Conservation (phyloP, 2,797 vertebrate genomes). For the Pogoniulus pusillus region DNA sequence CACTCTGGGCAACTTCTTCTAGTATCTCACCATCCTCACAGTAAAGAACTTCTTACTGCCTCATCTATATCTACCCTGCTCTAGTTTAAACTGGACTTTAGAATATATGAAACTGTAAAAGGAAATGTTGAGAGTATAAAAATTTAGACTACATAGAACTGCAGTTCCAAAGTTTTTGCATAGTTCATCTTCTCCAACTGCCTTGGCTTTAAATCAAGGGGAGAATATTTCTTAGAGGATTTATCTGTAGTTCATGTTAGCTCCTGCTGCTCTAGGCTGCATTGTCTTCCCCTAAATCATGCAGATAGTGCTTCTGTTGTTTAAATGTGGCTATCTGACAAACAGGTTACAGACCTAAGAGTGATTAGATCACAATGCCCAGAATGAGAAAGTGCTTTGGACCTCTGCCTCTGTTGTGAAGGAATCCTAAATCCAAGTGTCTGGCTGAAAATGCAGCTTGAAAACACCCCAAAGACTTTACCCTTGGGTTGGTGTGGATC, state of each 20-base stretch:
- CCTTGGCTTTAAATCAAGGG: background rate
- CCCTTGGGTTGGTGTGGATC: background rate
- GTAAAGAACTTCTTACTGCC: too few relatives aligned
- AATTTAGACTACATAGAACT: background rate
- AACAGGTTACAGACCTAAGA: background rate
- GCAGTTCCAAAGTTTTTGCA: background rate
- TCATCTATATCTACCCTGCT: too few relatives aligned
- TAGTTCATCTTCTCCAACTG: background rate
- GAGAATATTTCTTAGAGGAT: background rate
- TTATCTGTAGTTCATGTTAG: conserved; percentile 8
- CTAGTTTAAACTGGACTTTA: too few relatives aligned
- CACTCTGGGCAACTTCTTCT: too few relatives aligned
- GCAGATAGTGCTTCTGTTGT: background rate
- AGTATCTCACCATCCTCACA: too few relatives aligned
- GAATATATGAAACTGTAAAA: too few relatives aligned
- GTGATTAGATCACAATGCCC: background rate
- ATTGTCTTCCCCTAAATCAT: conserved; percentile 1
- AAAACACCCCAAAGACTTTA: background rate
- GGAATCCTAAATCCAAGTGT: background rate
- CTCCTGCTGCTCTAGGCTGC: background rate
- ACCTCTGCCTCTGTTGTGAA: background rate
- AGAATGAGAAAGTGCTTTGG: background rate
- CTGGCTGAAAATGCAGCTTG: conserved; percentile 4
- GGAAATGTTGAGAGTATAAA: too few relatives aligned
- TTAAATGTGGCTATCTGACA: conserved; percentile 34